Conservation (phyloP, 1,140 invertebrate genomes). For the Andricus grossulariae region DNA sequence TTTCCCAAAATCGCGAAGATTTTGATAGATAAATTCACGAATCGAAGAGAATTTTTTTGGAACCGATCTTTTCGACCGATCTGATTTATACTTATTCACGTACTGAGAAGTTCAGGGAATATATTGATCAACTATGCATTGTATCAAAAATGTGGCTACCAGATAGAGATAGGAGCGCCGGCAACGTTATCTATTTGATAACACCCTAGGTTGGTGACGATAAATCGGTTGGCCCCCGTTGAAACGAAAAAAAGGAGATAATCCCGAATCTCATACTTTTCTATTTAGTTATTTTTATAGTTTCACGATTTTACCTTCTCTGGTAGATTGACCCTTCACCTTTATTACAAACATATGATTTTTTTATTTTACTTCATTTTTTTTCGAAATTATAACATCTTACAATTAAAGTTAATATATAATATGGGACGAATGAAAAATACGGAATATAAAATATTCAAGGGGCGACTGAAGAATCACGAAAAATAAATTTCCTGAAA, state of each 20-base stretch:
- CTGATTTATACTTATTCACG: constrained; percentile 54
- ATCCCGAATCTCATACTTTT: not conserved
- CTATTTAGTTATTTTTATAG: constrained; percentile 8
- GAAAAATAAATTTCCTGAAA: too few relatives aligned
- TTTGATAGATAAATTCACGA: too few relatives aligned
- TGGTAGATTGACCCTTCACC: too few relatives aligned
- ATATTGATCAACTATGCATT: constrained; percentile 74
- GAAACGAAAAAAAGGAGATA: constrained; percentile 20
- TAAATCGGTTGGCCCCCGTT: constrained; percentile 47
- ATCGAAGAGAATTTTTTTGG: too few relatives aligned
- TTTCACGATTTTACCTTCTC: not conserved
- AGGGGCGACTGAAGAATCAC: too few relatives aligned
- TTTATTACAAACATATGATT: too few relatives aligned
- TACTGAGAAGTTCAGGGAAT: constrained; percentile 62
- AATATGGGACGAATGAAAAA: too few relatives aligned
- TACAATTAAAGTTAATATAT: too few relatives aligned
- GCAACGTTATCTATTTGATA: constrained; percentile 71
- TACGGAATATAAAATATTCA: too few relatives aligned
- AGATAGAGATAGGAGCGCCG: constrained; percentile 74
- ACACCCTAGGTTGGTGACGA: constrained; percentile 50
- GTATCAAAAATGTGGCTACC: constrained; percentile 74
- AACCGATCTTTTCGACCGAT: constrained; percentile 33
- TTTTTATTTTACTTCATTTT: too few relatives aligned
- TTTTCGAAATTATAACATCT: too few relatives aligned
- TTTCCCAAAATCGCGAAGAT: too few relatives aligned